phyloP scores from a whole-genome alignment of 2,113 vertebrate genomes.

The zebrafish (Danio rerio) region DNA sequence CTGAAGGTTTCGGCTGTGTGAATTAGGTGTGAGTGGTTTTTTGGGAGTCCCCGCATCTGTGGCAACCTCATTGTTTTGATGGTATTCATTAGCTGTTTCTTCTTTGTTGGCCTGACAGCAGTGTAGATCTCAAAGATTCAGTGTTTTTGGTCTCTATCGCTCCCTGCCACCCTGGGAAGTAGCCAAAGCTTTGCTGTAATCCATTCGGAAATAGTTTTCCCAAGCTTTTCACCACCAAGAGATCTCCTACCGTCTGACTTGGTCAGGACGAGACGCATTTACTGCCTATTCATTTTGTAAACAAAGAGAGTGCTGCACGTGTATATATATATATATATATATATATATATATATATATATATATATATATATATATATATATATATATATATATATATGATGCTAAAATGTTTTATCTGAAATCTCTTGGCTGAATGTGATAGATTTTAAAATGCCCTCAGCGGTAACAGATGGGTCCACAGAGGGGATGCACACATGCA shows the following conservation, averaged over 20 bases:
- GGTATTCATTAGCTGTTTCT: slow-evolving; percentile 39
- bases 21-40: not conserved
- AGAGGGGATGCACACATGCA: not conserved
- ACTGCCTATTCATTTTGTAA: not conserved
- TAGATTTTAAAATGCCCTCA: slow-evolving; percentile 35
- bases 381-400: too few species aligned
- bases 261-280: not conserved
- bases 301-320: not conserved
- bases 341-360: too few species aligned
- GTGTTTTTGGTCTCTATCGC: slow-evolving; percentile 1
- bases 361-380: too few species aligned
- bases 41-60: not conserved
- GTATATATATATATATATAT: too few species aligned
- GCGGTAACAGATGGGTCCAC: slow-evolving; percentile 54
- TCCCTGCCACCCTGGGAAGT: not conserved
- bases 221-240: slow-evolving; percentile 2
- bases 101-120: slow-evolving; percentile 35
- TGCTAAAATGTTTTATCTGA: not conserved
- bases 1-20: not conserved
- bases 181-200: slow-evolving; percentile 4
- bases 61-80: slow-evolving; percentile 11
- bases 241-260: not conserved
- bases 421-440: slow-evolving; percentile 19
- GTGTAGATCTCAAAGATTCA: slow-evolving; percentile 3
- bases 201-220: not conserved